A percentile compares a stretch with the other conserved stretches of the same genome.
Evolutionary conservation across 2,797 vertebrate species (phyloP).

Genomic region (Sciurus vulgaris): DNA sequence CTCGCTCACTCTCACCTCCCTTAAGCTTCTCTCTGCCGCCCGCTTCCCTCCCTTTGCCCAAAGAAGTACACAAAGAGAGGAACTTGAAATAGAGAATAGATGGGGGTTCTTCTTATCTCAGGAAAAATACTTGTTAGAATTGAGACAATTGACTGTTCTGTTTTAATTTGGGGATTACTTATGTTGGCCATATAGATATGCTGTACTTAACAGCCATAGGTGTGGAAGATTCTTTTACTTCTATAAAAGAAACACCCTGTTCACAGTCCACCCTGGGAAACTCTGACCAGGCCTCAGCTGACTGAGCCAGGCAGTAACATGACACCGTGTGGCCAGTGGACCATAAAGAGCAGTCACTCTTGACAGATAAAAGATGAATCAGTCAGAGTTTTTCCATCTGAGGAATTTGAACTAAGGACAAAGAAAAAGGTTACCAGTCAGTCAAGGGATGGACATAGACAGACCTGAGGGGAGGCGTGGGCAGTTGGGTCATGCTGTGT

Average conservation of each 20-base stretch:
- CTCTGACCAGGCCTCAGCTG: neutral
- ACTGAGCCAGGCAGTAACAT: slow-evolving; percentile 6
- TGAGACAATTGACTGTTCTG: neutral
- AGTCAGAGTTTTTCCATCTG: neutral
- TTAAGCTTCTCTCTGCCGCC: neutral
- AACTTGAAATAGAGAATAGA: neutral
- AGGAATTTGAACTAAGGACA: slow-evolving; percentile 33
- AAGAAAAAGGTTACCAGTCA: neutral
- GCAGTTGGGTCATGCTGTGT: rapidly evolving
- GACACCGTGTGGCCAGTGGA: neutral
- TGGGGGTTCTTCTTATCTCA: neutral
- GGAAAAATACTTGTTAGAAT: neutral
- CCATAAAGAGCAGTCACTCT: neutral
- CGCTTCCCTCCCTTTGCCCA: neutral
- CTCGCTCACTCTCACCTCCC: neutral
- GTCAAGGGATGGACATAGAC: neutral
- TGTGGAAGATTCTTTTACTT: neutral
- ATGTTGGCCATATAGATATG: neutral
- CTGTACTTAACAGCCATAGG: rapidly evolving
- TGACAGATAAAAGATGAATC: slow-evolving; percentile 15
- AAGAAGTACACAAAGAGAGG: neutral
- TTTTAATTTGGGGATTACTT: neutral
- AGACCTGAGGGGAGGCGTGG: rapidly evolving
- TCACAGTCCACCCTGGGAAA: neutral
- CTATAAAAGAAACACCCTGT: neutral